Conservation (phyloP, 2,797 vertebrate genomes). For the Saxicola maurus region DNA sequence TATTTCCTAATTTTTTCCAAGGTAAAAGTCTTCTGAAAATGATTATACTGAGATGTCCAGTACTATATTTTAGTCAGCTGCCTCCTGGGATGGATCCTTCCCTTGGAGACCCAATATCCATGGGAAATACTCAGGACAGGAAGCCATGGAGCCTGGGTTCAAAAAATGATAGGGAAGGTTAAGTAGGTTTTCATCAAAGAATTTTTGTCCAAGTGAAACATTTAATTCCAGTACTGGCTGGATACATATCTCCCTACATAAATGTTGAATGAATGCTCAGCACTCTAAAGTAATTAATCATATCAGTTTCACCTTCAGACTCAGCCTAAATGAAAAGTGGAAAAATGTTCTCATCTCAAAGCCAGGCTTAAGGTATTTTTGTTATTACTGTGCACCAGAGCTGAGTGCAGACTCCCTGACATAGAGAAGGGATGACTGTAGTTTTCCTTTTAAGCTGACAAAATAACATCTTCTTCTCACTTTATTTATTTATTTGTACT, state of each 20-base stretch:
- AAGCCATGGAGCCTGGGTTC: not conserved
- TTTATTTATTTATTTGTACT: constrained; percentile 23
- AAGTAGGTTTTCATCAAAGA: not conserved
- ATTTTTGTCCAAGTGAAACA: not conserved
- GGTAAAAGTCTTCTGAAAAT: not conserved
- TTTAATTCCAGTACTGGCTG: not conserved
- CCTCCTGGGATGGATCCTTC: not conserved
- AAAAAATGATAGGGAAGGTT: not conserved
- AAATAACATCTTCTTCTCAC: not conserved
- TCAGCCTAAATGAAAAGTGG: not conserved
- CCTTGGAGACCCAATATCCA: not conserved
- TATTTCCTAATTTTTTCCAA: not conserved
- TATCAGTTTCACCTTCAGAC: not conserved
- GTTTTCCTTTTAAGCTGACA: not conserved
- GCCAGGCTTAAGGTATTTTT: not conserved
- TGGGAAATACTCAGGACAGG: not conserved
- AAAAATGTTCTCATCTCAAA: not conserved
- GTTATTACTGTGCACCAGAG: not conserved
- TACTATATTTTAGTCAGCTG: not conserved
- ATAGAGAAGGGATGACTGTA: not conserved
- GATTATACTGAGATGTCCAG: not conserved
- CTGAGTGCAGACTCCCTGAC: not conserved
- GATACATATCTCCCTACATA: not conserved
- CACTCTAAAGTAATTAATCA: not conserved
- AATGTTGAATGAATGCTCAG: not conserved